Percentiles rank a stretch among this genome's conserved stretches.
Evolutionary conservation across 2,888 invertebrate species (phyloP).

Genomic region (Acronicta aceris): DNA sequence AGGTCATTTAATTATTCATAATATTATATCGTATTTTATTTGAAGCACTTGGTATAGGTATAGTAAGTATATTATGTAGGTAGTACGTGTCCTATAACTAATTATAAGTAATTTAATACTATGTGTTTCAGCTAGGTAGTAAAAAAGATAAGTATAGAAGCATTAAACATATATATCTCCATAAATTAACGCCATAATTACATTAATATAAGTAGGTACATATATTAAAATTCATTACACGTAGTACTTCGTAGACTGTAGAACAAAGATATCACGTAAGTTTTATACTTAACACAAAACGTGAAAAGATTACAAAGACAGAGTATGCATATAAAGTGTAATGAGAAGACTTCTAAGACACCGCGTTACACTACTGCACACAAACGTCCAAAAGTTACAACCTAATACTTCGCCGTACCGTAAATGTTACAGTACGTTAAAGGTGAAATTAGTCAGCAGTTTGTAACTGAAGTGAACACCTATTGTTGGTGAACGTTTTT

Average conservation of each 20-base stretch:
- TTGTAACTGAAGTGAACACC: slow-evolving; percentile 50
- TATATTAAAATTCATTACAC: slow-evolving; percentile 40
- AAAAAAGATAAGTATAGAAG: no score
- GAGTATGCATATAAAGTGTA: slow-evolving; percentile 34
- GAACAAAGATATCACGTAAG: slow-evolving; percentile 41
- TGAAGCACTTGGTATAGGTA: neutral
- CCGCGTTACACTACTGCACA: slow-evolving; percentile 19
- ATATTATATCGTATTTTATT: neutral
- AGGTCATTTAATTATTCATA: neutral
- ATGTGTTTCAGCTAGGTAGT: no score
- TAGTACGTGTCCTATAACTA: no score
- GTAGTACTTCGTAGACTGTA: slow-evolving; percentile 29
- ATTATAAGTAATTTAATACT: no score
- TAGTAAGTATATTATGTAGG: no score
- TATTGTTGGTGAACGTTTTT: slow-evolving; percentile 57
- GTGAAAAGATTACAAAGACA: slow-evolving; percentile 51
- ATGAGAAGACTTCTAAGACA: slow-evolving; percentile 23
- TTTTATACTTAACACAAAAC: slow-evolving; percentile 48
- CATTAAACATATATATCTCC: neutral
- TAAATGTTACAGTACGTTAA: slow-evolving; percentile 40
- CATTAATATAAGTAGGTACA: neutral
- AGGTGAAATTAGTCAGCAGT: slow-evolving; percentile 52
- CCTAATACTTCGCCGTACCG: slow-evolving; percentile 30
- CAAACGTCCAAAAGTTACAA: slow-evolving; percentile 30
- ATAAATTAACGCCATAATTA: slow-evolving; percentile 18